Base-by-base conservation (phyloP, 1,140 invertebrate genomes). In the Limonius californicus region DNA sequence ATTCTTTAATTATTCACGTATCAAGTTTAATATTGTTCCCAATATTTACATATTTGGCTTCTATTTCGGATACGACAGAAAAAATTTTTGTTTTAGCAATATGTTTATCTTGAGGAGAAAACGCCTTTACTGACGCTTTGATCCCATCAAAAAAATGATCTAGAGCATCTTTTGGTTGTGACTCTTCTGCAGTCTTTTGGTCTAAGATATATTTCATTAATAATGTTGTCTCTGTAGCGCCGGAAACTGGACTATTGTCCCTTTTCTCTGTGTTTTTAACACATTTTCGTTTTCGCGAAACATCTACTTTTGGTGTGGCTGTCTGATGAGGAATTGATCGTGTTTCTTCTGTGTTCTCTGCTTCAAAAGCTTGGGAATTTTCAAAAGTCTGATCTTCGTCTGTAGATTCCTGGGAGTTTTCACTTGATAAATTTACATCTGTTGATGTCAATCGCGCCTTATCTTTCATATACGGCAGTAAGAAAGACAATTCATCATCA, bases 121-220 rank as follows among this genome's bases (percentile, higher is more conserved):
- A 50, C 12, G 54, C 39, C 54, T 65, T 62, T 16, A 62, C 59
- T 20, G 62, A 14, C 1, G 57, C 30, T 47, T 35, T 53, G 30
- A 60, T 39, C 20, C 62, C 57, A 20, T 14, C 32, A 9, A 15
- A 64, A 60, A 64, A 63, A 64, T 21, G 57, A 53, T 55, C 60
- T 50, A 64, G 60, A 2, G 16, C 8, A 12, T 27, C 18, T 47
- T 47, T 57, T 1, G 42, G 11, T 14, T 14, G 21, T 4, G 14
- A 14, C 47, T 47, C 39, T 61, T 62, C 54, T 27, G 59, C 32
- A 47, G 64, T 54, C 63, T 62, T 65, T 53, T 62, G 16, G 20
- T 62, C 60, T 21, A 65, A 19, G 9, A 63, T 58, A 47, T 65
- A 65, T 16, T 35, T 45, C 64, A 65, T 65, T n/a, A n/a, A n/a